phyloP scores from a whole-genome alignment of 2,888 invertebrate species.

The Cephalotes varians region DNA sequence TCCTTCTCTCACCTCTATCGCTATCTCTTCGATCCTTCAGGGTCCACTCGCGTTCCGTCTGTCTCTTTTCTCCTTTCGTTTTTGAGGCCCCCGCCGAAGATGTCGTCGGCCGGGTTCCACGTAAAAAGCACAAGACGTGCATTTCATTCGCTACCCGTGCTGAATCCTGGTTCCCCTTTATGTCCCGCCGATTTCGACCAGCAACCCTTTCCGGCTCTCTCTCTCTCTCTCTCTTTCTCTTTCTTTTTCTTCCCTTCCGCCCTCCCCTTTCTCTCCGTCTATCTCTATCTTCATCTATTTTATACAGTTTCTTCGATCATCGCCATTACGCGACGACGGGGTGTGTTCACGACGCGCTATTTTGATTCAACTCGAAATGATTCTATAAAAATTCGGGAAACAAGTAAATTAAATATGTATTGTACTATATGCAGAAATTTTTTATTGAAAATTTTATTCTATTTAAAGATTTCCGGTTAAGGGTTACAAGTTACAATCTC shows the following conservation, averaged over 20 bases:
- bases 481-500: neutral
- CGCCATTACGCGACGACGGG: conserved; percentile 2
- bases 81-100: conserved; percentile 43
- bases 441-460: neutral
- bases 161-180: conserved; percentile 78
- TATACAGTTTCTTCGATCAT: neutral
- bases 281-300: neutral
- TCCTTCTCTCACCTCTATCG: conserved; percentile 57
- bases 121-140: conserved; percentile 82
- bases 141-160: conserved; percentile 82
- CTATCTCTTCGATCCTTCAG: conserved; percentile 31
- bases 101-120: conserved; percentile 59
- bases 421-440: neutral
- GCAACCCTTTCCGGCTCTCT: conserved; percentile 51
- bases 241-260: neutral
- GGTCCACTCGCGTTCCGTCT: conserved; percentile 49
- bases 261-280: neutral
- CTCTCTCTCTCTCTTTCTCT: conserved; percentile 21
- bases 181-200: conserved; percentile 69
- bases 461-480: no score
- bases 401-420: neutral
- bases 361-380: neutral
- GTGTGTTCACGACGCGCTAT: neutral
- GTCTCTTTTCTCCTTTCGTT: conserved; percentile 55
- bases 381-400: neutral